phyloP scores from a whole-genome alignment of 2,888 invertebrate genomes.

The Stenolophus ochropezus region DNA sequence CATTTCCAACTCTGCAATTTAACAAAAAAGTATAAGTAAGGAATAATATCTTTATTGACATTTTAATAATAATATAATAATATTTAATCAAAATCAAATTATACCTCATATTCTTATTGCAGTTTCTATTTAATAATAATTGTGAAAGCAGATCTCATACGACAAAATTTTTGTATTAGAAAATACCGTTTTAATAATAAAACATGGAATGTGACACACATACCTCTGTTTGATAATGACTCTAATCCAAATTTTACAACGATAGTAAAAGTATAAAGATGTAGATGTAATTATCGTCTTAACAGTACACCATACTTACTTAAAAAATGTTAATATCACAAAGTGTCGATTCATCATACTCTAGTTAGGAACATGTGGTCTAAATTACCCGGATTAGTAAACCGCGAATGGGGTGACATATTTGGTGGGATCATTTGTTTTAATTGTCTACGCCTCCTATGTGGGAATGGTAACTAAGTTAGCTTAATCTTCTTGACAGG shows the following conservation, averaged over 20 bases:
- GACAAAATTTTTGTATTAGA: slow-evolving; percentile 22
- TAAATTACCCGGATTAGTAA: slow-evolving; percentile 4
- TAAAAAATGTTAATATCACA: background rate
- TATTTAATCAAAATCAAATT: too few species aligned
- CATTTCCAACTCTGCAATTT: too few species aligned
- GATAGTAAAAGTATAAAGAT: slow-evolving; percentile 34
- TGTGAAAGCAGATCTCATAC: slow-evolving; percentile 27
- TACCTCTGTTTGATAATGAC: slow-evolving; percentile 12
- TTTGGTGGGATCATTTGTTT: slow-evolving; percentile 25
- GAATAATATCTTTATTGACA: too few species aligned
- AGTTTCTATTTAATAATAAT: slow-evolving; percentile 26
- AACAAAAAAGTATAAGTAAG: too few species aligned
- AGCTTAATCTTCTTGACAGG: background rate
- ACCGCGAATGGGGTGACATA: slow-evolving; percentile 27
- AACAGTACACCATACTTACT: background rate
- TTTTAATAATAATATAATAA: too few species aligned
- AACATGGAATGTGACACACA: slow-evolving; percentile 27
- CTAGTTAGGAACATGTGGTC: slow-evolving; percentile 15
- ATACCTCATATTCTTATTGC: too few species aligned
- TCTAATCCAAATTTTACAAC: slow-evolving; percentile 15
- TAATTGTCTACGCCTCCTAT: slow-evolving; percentile 13
- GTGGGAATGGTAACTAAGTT: slow-evolving; percentile 15
- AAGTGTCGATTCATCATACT: slow-evolving; percentile 16
- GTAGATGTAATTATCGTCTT: background rate
- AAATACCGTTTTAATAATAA: slow-evolving; percentile 20